Conservation (phyloP, 2,113 vertebrate species). For the Pavo muticus region DNA sequence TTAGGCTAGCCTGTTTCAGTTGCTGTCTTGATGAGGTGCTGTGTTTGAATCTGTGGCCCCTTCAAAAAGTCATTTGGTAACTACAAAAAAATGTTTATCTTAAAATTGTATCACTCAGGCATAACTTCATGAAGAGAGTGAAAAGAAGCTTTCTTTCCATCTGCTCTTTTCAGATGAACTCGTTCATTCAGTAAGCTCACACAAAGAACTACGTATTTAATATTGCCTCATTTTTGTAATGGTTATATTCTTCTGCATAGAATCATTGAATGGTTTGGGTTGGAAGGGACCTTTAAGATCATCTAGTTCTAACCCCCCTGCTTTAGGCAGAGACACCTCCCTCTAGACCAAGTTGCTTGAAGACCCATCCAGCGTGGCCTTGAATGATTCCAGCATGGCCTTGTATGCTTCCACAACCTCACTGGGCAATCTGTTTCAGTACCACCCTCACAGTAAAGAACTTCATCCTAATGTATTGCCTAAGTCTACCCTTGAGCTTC, state of each 20-base stretch:
- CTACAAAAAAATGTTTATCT: background rate
- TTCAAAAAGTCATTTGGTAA: slow-evolving; percentile 21
- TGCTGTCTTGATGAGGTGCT: slow-evolving; percentile 14
- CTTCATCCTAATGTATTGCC: no score
- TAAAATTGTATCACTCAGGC: background rate
- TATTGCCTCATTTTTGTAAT: background rate
- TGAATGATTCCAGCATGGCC: no score
- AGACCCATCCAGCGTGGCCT: no score
- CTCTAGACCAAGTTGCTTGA: no score
- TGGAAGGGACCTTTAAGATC: no score
- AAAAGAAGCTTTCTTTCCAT: background rate
- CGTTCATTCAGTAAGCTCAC: background rate
- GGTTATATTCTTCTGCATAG: background rate
- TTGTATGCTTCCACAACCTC: no score
- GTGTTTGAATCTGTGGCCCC: slow-evolving; percentile 38
- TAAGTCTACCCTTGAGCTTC: background rate
- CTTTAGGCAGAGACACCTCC: no score
- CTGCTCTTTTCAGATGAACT: background rate
- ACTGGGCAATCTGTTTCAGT: no score
- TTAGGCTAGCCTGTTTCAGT: background rate
- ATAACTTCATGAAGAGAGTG: background rate
- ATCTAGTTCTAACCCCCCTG: no score
- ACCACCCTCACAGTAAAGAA: no score
- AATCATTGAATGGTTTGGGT: no score
- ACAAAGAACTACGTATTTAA: background rate